These are phyloP conservation scores for Drosophila ohnishii DNA, from an alignment of 1,140 invertebrate species.

Conservation along the genomic window DNA sequence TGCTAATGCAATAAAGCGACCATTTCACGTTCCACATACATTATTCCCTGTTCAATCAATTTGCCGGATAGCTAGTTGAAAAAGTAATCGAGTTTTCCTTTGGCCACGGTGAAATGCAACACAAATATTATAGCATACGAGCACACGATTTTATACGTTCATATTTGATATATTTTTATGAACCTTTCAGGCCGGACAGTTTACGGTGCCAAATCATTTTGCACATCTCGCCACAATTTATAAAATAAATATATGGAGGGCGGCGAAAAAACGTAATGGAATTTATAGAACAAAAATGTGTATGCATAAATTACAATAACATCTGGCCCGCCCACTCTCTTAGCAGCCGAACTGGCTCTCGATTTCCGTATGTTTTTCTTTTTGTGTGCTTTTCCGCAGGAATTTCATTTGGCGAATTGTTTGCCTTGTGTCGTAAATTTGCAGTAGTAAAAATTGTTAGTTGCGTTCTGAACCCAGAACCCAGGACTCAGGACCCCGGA, in stretches of 20 bases:
- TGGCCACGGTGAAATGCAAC: conserved; percentile 39
- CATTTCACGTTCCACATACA: conserved; percentile 43
- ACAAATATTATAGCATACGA: conserved; percentile 46
- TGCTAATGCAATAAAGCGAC: conserved; percentile 47
- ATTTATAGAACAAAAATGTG: conserved; percentile 53
- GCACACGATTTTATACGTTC: conserved; percentile 1
- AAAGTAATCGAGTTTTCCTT: conserved; percentile 51
- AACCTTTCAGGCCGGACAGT: conserved; percentile 44
- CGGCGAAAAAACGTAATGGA: conserved; percentile 34
- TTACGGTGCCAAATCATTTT: conserved; percentile 65
- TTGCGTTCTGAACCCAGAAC: conserved; percentile 12
- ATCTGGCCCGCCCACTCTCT: conserved; percentile 50
- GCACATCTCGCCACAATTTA: conserved; percentile 60
- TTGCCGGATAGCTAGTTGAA: conserved; percentile 41
- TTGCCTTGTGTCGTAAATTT: conserved; percentile 72
- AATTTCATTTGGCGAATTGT: conserved; percentile 78
- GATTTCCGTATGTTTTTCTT: conserved; percentile 36
- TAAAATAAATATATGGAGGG: conserved; percentile 42
- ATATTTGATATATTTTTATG: conserved; percentile 62
- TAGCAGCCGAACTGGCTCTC: conserved; percentile 1
- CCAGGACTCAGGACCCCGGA: neutral
- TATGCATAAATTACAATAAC: conserved; percentile 78
- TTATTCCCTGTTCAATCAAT: conserved; percentile 61
- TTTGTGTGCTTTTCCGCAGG: conserved; percentile 29
- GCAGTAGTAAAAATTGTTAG: conserved; percentile 62